Conservation (phyloP, 2,113 vertebrate genomes). For the Coryphaenoides rupestris region DNA sequence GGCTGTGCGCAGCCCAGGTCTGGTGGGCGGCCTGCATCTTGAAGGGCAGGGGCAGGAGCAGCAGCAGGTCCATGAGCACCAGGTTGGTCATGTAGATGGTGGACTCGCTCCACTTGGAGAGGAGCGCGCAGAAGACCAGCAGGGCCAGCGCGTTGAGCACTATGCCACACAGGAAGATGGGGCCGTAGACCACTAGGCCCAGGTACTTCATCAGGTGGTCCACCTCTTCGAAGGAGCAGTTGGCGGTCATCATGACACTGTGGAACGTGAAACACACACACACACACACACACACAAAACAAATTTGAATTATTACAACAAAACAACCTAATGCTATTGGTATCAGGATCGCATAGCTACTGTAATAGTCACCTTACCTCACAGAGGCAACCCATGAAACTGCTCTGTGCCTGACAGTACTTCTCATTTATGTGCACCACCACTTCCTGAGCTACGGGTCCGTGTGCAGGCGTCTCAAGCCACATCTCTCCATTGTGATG, state of each 20-base stretch:
- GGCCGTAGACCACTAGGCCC: slow-evolving; percentile 76
- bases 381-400: slow-evolving; percentile 2
- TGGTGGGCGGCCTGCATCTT: slow-evolving; percentile 72
- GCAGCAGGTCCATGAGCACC: slow-evolving; percentile 78
- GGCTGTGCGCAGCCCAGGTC: accelerated
- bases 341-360: not conserved
- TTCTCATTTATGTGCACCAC: slow-evolving; percentile 58
- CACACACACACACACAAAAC: not conserved
- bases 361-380: slow-evolving; percentile 42
- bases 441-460: slow-evolving; percentile 69
- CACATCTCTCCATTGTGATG: no score
- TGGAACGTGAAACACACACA: slow-evolving; percentile 15
- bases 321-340: not conserved
- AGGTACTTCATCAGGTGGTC: slow-evolving; percentile 59
- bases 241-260: slow-evolving; percentile 30
- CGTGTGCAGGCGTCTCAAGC: no score
- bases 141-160: slow-evolving; percentile 77
- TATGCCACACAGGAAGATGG: slow-evolving; percentile 78
- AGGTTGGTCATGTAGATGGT: slow-evolving; percentile 88
- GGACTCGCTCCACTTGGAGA: slow-evolving; percentile 77
- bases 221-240: slow-evolving; percentile 46
- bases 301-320: not conserved
- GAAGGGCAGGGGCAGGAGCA: slow-evolving; percentile 81
- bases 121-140: slow-evolving; percentile 67
- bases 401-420: slow-evolving; percentile 47